These are phyloP conservation scores for Metacarcinus magister DNA, from an alignment of 2,888 invertebrate species.

Conservation along the genomic window DNA sequence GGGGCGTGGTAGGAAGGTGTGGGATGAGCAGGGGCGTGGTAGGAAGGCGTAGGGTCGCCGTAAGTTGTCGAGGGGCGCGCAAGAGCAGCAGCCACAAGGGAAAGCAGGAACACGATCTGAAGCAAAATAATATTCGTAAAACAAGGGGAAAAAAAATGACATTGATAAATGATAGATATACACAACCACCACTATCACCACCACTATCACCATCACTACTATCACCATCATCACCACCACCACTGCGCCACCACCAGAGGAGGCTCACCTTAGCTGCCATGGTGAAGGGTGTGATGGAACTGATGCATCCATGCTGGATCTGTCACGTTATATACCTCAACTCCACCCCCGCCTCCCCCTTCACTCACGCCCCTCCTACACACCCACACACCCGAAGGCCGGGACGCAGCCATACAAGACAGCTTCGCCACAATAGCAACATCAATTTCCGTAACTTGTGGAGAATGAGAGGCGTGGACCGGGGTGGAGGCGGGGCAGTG, in stretches of 20 bases:
- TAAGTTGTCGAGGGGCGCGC: background rate
- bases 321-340: background rate
- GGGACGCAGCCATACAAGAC: background rate
- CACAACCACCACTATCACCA: background rate
- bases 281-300: background rate
- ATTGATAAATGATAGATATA: background rate
- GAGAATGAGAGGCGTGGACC: background rate
- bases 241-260: background rate
- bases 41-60: background rate
- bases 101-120: background rate
- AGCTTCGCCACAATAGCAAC: background rate
- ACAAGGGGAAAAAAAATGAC: background rate
- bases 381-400: background rate
- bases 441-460: background rate
- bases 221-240: background rate
- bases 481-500: background rate
- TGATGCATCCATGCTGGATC: background rate
- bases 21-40: background rate
- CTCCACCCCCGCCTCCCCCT: background rate
- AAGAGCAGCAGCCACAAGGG: background rate
- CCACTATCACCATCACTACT: background rate
- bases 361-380: background rate
- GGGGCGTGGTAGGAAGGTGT: background rate
- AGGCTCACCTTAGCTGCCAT: conserved; percentile 34
- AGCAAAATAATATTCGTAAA: background rate